Evolutionary conservation across 1,140 invertebrate genomes (phyloP).

Genomic region (Tribolium madens): DNA sequence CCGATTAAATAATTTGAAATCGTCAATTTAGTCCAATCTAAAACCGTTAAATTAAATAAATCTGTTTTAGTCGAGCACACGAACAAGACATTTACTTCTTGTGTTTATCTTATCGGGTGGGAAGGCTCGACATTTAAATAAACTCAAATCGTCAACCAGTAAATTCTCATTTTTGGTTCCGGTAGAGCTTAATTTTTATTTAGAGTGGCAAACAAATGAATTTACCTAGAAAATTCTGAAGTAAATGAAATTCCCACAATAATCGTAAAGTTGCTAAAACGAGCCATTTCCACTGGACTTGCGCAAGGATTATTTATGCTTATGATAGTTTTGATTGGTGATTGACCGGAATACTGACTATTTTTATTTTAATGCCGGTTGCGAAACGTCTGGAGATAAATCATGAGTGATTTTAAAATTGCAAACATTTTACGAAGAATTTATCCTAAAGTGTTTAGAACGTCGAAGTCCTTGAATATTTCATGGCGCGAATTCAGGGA

Average conservation of each 20-base stretch:
- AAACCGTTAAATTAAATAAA: conserved; percentile 6
- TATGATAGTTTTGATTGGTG: conserved; percentile 16
- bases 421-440: no score
- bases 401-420: conserved; percentile 1
- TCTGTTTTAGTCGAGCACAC: conserved; percentile 1
- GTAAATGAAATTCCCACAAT: not conserved
- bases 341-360: conserved; percentile 22
- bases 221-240: no score
- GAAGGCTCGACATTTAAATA: conserved; percentile 26
- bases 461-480: conserved; percentile 39
- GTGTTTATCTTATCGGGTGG: conserved; percentile 20
- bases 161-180: conserved; percentile 25
- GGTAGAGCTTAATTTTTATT: conserved; percentile 9
- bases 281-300: not conserved
- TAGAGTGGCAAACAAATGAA: not conserved
- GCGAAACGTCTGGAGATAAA: not conserved
- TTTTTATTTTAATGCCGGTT: conserved; percentile 4
- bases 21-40: conserved; percentile 12
- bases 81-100: conserved; percentile 17
- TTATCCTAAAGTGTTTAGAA: not conserved
- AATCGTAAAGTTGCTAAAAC: conserved; percentile 16
- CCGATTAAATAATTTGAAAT: conserved; percentile 12
- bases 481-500: conserved; percentile 39
- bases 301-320: conserved; percentile 28
- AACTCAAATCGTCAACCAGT: conserved; percentile 17